Evolutionary conservation across 2,797 vertebrate species (phyloP).

Genomic region (Acanthiza pusilla): DNA sequence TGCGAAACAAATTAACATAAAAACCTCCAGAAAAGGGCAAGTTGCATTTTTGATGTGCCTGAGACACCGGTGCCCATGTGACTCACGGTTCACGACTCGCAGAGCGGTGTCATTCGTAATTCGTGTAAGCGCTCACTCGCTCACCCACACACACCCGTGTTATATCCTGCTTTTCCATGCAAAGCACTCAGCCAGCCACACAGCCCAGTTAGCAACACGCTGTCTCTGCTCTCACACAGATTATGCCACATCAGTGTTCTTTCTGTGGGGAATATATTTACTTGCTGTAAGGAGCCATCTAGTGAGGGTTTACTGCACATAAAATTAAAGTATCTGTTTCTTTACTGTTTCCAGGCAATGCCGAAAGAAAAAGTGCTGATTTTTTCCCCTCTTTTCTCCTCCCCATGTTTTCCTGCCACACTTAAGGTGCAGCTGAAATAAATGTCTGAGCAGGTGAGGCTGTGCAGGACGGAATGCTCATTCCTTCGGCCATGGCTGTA

Average conservation of each 20-base stretch:
- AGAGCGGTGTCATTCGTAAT: background rate
- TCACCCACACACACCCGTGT: background rate
- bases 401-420: background rate
- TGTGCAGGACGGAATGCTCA: accelerated
- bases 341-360: background rate
- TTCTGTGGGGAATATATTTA: background rate
- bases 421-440: background rate
- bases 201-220: background rate
- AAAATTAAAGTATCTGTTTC: background rate
- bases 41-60: background rate
- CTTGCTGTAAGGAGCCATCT: constrained; percentile 67
- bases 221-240: background rate
- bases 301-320: constrained; percentile 59
- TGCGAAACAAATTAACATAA: background rate
- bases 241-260: background rate
- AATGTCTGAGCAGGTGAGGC: background rate
- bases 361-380: background rate
- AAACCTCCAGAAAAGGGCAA: background rate
- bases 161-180: background rate
- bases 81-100: background rate
- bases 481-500: background rate
- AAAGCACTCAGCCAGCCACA: background rate
- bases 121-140: background rate
- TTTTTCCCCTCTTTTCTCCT: accelerated
- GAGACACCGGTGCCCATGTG: background rate